Evolutionary conservation across 2,888 invertebrate species (phyloP), one percentile per base, ranked within the genome.

Genomic region (Malthinus seriepunctatus): DNA sequence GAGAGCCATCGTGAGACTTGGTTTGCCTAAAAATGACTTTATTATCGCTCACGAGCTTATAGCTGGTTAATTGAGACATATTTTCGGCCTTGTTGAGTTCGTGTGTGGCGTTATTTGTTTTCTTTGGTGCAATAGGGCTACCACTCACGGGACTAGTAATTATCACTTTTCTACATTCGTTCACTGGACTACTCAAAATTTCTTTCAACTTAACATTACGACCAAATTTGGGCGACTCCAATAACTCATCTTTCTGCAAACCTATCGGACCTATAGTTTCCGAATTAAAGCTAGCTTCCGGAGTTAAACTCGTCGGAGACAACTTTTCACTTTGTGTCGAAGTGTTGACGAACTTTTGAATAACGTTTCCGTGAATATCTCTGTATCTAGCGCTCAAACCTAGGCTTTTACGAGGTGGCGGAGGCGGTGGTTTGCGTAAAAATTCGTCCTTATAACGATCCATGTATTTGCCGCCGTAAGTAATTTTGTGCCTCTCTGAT

Each of bases 11-110:
- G 10, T 9, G 64, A 56, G n/a, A 64, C 52, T 51, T 51, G 45
- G 1, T 63, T 49, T 38, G 68, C 63, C 37, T 62, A 58, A 63
- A 64, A 65, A 57, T 51, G 60, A 55, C 57, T 66, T 49, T 56
- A 63, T 64, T 47, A 68, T 82, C 84, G 0, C 82, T 81, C 42
- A 83, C 81, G 12, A 81, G 79, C 23, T 83, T 83, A 32, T 83
- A 75, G 0, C 82, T 74, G 1, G 83, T 82, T 2, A 83, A 69
- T 63, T 84, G 82, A 63, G 82, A 83, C 48, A 81, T 80, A 10
- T 84, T 79, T 46, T 72, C 73, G 42, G 71, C 69, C 57, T 75
- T 76, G 63, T 77, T 78, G 12, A 76, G 65, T 59, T 78, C 78
- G 62, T 76, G 77, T 5, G 78, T 76, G 10, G 77, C 76, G 54